phyloP scores from a whole-genome alignment of 2,113 vertebrate genomes.

The Epinephelus fuscoguttatus region DNA sequence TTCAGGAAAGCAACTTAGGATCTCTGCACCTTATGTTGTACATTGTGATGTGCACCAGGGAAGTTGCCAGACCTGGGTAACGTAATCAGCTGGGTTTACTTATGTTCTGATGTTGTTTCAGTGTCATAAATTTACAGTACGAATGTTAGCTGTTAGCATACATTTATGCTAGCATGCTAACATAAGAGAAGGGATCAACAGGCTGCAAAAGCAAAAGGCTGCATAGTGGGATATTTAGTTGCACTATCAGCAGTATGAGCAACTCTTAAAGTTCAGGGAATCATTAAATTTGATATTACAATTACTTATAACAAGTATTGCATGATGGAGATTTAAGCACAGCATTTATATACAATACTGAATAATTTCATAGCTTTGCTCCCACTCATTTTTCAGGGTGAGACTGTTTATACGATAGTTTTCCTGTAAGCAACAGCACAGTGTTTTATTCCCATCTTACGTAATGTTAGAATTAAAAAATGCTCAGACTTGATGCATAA shows the following conservation, averaged over 20 bases:
- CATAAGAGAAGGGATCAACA: not conserved
- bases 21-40: not conserved
- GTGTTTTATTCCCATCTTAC: not conserved
- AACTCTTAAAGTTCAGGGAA: not conserved
- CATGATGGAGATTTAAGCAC: constrained; percentile 8
- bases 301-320: not conserved
- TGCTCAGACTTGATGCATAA: not conserved
- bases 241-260: not conserved
- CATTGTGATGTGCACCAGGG: not conserved
- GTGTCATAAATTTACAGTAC: not conserved
- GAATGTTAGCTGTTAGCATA: not conserved
- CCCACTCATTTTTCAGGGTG: not conserved
- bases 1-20: not conserved
- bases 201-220: not conserved
- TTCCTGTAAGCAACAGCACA: not conserved
- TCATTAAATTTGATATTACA: not conserved
- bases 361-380: not conserved
- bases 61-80: not conserved
- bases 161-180: not conserved
- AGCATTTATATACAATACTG: not conserved
- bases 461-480: not conserved
- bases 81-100: not conserved
- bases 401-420: not conserved
- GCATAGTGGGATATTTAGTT: not conserved
- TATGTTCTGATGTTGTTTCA: not conserved